phyloP scores from a whole-genome alignment of 2,888 invertebrate species.

The Melieria picta region DNA sequence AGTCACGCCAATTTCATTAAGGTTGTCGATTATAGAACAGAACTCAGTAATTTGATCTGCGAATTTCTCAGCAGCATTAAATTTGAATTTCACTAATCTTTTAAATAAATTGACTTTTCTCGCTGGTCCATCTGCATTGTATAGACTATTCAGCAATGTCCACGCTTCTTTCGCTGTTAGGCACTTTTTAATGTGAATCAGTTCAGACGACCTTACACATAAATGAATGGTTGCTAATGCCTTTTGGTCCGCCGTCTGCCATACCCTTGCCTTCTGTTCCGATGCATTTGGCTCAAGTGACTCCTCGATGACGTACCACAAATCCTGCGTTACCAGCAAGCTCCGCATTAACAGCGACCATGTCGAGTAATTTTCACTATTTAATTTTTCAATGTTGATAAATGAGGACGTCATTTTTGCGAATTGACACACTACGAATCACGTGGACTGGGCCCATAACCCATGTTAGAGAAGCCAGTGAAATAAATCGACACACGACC shows the following conservation, averaged over 20 bases:
- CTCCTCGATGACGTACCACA: slow-evolving; percentile 7
- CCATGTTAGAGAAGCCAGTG: slow-evolving; percentile 6
- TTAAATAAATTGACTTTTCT: slow-evolving; percentile 25
- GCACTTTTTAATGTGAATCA: slow-evolving; percentile 29
- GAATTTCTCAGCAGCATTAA: slow-evolving; percentile 16
- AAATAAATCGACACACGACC: not conserved
- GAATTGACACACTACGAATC: slow-evolving; percentile 1
- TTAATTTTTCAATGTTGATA: slow-evolving; percentile 21
- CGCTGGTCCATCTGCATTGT: slow-evolving; percentile 29
- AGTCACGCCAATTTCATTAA: slow-evolving; percentile 20
- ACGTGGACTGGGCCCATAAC: slow-evolving; percentile 33
- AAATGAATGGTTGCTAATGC: slow-evolving; percentile 27
- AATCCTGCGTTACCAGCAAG: slow-evolving; percentile 11
- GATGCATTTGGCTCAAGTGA: slow-evolving; percentile 4
- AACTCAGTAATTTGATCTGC: slow-evolving; percentile 21
- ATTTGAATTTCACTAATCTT: slow-evolving; percentile 7
- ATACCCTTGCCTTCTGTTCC: not conserved
- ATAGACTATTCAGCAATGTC: slow-evolving; percentile 20
- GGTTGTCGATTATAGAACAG: slow-evolving; percentile 16
- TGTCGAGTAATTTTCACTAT: slow-evolving; percentile 11
- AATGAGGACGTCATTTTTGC: slow-evolving; percentile 14
- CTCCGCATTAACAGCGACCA: slow-evolving; percentile 19
- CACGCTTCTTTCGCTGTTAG: slow-evolving; percentile 24
- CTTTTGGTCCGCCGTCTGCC: slow-evolving; percentile 17
- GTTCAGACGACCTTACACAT: slow-evolving; percentile 29